Evolutionary conservation across 2,888 invertebrate species (phyloP), one percentile per base, ranked within the genome.

Genomic region (Orthonevra nobilis): DNA sequence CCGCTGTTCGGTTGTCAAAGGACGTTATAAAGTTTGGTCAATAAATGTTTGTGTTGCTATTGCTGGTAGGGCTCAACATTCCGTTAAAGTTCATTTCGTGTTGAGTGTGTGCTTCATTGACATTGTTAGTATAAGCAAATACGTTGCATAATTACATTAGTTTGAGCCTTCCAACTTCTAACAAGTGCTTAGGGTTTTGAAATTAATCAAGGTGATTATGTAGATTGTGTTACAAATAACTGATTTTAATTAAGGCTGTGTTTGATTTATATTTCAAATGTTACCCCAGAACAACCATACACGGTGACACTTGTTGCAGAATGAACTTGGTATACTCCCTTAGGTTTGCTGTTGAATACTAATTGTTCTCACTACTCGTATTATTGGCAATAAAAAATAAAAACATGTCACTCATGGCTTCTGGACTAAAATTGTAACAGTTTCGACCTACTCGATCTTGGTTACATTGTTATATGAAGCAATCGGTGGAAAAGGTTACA

Each of bases 1-100:
- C 34, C 50, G 17, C 44, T n/a, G n/a, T n/a, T n/a, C n/a, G n/a
- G n/a, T n/a, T n/a, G n/a, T n/a, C n/a, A n/a, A n/a, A n/a, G 42
- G 30, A 3, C 44, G 20, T 46, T 48, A 23, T 34, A 44, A 79
- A 54, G 79, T 79, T 79, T 79, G 73, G 56, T 79, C 79, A 73
- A 79, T 79, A 73, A 73, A 73, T 61, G 60, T 32, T 32, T 30
- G 46, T 30, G 46, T 56, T 60, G 44, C 54, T 26, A 20, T 17
- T 54, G 34, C 19, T 23, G 15, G 3, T 56, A 42, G 50, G 44
- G 69, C 32, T 30, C 28, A 12, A 20, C 34, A 42, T 23, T 58
- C 46, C 9, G 10, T 61, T 30, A 2, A 28, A 26, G 46, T 48
- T 12, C 26, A 10, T 61, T 17, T 46, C 20, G 34, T 50, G 42